Conservation (phyloP, 1,140 invertebrate genomes). For the Protaetia brevitarsis region DNA sequence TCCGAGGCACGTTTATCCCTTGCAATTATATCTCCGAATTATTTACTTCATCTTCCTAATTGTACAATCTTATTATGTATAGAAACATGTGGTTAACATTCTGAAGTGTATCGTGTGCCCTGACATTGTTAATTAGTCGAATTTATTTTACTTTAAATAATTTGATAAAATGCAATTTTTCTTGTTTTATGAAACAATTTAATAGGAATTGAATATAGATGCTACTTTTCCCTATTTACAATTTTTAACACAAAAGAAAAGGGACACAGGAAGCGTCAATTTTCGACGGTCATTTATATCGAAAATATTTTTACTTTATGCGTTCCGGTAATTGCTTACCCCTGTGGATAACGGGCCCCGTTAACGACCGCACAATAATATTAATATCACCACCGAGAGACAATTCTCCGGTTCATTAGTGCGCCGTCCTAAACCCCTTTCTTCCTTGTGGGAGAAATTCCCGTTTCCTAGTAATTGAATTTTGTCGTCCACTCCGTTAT, state of each 20-base stretch:
- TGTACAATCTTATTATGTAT: neutral
- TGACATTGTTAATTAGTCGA: neutral
- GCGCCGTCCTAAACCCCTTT: neutral
- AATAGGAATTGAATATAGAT: neutral
- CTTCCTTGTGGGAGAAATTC: constrained; percentile 8
- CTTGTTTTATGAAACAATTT: neutral
- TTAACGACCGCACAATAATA: neutral
- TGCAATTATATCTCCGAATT: neutral
- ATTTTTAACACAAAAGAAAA: neutral
- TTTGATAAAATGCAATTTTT: too few relatives aligned
- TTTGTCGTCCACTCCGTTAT: constrained; percentile 5
- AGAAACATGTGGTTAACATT: neutral
- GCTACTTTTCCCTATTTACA: neutral
- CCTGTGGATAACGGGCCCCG: neutral
- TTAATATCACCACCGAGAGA: neutral
- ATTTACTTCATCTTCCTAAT: neutral
- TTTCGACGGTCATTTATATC: constrained; percentile 7
- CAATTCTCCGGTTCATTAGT: neutral
- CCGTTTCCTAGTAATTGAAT: constrained; percentile 9
- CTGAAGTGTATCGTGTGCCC: neutral
- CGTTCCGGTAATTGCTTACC: constrained; percentile 4
- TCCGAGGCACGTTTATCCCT: constrained; percentile 1
- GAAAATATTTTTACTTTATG: neutral
- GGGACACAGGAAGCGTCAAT: neutral
- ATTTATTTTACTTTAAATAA: too few relatives aligned